Conservation (phyloP, 2,797 vertebrate genomes). For the Parauchenoglanis punctatus region DNA sequence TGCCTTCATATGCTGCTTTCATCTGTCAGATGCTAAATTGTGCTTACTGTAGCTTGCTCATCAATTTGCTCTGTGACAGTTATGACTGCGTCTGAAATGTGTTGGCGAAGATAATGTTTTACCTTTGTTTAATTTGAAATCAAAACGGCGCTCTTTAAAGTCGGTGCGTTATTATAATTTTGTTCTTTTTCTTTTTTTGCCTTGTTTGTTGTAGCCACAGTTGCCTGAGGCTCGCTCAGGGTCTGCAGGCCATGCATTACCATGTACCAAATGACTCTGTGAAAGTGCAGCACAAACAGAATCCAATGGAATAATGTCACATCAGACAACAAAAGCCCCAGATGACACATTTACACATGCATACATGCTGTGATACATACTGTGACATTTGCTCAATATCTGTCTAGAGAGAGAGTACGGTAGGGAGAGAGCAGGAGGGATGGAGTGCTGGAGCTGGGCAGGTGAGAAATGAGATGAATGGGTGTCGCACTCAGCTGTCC, state of each 20-base stretch:
- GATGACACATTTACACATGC: conserved; percentile 45
- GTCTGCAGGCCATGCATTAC: conserved; percentile 34
- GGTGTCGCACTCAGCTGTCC: conserved; percentile 52
- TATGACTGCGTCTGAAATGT: conserved; percentile 42
- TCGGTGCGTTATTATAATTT: not conserved
- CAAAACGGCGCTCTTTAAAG: conserved; percentile 20
- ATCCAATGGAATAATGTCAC: conserved; percentile 35
- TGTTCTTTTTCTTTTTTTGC: not conserved
- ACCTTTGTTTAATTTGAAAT: conserved; percentile 35
- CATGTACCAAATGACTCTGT: conserved; percentile 39
- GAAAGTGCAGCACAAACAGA: conserved; percentile 45
- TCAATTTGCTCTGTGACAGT: conserved; percentile 39
- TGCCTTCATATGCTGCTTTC: conserved; percentile 36
- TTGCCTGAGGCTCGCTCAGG: conserved; percentile 23
- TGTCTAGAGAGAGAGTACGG: conserved; percentile 3
- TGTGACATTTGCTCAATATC: conserved; percentile 45
- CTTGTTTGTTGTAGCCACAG: not conserved
- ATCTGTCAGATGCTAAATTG: conserved; percentile 48
- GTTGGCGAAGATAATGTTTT: conserved; percentile 43
- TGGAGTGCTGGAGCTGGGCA: conserved; percentile 43
- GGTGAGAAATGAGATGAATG: conserved; percentile 59
- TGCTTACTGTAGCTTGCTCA: conserved; percentile 41
- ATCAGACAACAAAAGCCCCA: conserved; percentile 39
- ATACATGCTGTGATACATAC: conserved; percentile 40
- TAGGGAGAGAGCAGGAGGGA: conserved; percentile 29